phyloP scores from a whole-genome alignment of 2,888 invertebrate species.

The Drosophila demipolita region DNA sequence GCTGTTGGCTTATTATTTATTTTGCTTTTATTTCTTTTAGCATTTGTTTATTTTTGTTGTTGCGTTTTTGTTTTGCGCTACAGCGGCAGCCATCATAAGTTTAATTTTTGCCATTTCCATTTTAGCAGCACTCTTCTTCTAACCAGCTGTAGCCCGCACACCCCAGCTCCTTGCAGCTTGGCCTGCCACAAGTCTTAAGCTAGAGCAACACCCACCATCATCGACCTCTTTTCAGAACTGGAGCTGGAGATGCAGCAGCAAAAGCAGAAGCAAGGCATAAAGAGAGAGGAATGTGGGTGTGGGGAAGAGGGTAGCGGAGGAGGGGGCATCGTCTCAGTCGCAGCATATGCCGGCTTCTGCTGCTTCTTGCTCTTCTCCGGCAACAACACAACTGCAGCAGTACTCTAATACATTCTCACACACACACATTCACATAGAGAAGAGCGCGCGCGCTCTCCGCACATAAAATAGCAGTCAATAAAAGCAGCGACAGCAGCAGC shows the following conservation, averaged over 20 bases:
- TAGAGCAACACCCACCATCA: constrained; percentile 70
- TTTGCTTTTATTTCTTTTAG: constrained; percentile 51
- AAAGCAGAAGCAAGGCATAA: constrained; percentile 26
- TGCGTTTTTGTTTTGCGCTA: constrained; percentile 17
- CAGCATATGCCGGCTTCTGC: constrained; percentile 83
- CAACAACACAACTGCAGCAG: constrained; percentile 70
- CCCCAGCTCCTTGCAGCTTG: constrained; percentile 5
- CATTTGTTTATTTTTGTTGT: constrained; percentile 41
- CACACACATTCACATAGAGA: constrained; percentile 33
- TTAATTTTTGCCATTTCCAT: constrained; percentile 68
- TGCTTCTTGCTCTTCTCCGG: constrained; percentile 66
- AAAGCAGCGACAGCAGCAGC: constrained; percentile 64
- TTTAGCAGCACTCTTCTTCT: constrained; percentile 65
- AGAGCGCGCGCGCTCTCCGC: constrained; percentile 60
- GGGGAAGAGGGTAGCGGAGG: neutral
- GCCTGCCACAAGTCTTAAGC: constrained; percentile 35
- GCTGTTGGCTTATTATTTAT: constrained; percentile 78
- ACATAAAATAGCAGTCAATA: constrained; percentile 77
- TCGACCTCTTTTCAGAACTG: constrained; percentile 75
- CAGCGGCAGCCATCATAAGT: constrained; percentile 61
- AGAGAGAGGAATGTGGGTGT: neutral
- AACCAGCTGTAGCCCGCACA: constrained; percentile 38
- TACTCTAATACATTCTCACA: constrained; percentile 35
- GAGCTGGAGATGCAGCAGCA: constrained; percentile 66
- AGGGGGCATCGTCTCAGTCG: constrained; percentile 50